Evolutionary conservation across 1,140 invertebrate genomes (phyloP).

Genomic region (Bombus cullumanus): DNA sequence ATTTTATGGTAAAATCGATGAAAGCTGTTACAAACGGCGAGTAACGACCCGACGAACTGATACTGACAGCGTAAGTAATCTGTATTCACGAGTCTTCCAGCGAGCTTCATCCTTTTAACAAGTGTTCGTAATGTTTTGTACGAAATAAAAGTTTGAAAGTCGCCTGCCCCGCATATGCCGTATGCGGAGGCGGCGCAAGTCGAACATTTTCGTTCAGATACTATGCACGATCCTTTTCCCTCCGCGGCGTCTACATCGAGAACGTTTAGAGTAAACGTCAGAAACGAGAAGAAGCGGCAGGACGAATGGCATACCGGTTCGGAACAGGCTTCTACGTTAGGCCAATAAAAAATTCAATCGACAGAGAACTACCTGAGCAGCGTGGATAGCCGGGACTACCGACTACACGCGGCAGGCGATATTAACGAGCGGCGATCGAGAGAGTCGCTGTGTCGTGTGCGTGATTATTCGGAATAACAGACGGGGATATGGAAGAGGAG

Average conservation of each 20-base stretch:
- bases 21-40: conserved; percentile 30
- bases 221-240: not conserved
- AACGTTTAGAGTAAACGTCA: conserved; percentile 36
- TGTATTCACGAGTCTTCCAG: not conserved
- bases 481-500: not conserved
- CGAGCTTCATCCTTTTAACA: not conserved
- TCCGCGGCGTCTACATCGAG: not conserved
- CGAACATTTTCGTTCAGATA: not conserved
- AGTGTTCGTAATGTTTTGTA: conserved; percentile 6
- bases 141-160: conserved; percentile 29
- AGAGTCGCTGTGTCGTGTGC: conserved; percentile 54
- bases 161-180: no score
- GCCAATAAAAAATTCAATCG: conserved; percentile 67
- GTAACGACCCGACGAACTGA: not conserved
- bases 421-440: conserved; percentile 71
- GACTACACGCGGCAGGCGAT: conserved; percentile 53
- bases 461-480: conserved; percentile 60
- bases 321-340: conserved; percentile 43
- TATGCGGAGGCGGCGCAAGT: not conserved
- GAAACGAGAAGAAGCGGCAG: conserved; percentile 32
- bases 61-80: not conserved
- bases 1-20: conserved; percentile 81
- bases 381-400: conserved; percentile 52
- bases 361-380: conserved; percentile 58
- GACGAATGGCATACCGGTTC: conserved; percentile 57